A percentile compares a stretch with the other conserved stretches of the same genome.
Conservation (phyloP, 2,113 vertebrate genomes). For the Odobenus rosmarus region DNA sequence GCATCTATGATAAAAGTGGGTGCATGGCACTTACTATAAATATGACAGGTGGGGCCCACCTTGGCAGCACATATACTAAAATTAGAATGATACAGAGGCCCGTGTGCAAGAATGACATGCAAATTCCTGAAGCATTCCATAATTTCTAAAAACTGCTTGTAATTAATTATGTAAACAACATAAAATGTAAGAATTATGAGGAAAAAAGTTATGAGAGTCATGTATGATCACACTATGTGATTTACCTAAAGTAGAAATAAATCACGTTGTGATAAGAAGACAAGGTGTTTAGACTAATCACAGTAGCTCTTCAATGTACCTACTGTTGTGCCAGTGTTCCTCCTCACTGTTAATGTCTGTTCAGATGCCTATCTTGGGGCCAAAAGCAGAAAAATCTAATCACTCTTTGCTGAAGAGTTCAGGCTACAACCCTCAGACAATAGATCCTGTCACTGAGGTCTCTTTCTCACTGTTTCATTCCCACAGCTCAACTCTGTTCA, state of each 20-base stretch:
- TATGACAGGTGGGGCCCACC: too few relatives aligned
- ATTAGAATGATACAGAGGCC: too few relatives aligned
- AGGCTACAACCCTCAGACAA: not conserved
- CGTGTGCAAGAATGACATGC: too few relatives aligned
- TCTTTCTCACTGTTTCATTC: not conserved
- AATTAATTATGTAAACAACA: not conserved
- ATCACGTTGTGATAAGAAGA: not conserved
- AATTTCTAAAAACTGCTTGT: not conserved
- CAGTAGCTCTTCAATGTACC: not conserved
- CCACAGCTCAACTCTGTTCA: not conserved
- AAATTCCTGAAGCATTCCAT: too few relatives aligned
- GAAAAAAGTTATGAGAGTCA: not conserved
- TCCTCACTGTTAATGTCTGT: not conserved
- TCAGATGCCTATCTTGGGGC: not conserved
- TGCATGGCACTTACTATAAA: not conserved
- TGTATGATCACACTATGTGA: not conserved
- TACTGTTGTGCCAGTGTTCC: not conserved
- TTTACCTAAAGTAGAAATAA: not conserved
- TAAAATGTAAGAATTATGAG: too few relatives aligned
- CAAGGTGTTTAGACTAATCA: not conserved
- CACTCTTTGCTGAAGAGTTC: not conserved
- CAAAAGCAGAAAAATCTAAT: not conserved
- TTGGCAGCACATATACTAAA: too few relatives aligned
- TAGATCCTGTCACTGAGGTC: not conserved
- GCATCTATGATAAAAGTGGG: not conserved